Evolutionary conservation across 2,888 invertebrate genomes (phyloP).

Genomic region (Prostheceraeus crozeri): DNA sequence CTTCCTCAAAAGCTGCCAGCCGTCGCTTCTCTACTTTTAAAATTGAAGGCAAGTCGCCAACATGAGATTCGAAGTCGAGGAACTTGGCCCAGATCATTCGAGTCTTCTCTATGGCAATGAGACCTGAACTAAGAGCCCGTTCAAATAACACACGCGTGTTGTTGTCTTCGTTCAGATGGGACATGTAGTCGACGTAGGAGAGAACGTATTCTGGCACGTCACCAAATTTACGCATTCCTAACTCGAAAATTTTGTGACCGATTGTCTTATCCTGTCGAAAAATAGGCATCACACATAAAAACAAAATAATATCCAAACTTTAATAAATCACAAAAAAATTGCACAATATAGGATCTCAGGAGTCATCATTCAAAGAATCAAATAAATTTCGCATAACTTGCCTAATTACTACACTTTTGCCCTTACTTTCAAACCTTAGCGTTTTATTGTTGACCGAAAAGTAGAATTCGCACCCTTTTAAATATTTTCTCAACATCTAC

Average conservation of each 20-base stretch:
- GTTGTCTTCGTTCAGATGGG: slow-evolving; percentile 98
- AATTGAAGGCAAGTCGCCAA: slow-evolving; percentile 91
- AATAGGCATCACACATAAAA: slow-evolving; percentile 9
- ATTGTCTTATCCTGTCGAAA: slow-evolving; percentile 72
- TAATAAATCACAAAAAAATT: too few species aligned
- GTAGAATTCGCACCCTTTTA: too few species aligned
- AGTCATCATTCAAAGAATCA: too few species aligned
- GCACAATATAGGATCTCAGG: too few species aligned
- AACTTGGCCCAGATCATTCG: slow-evolving; percentile 97
- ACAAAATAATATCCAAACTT: slow-evolving; percentile 5
- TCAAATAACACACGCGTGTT: slow-evolving; percentile 98
- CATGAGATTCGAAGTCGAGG: slow-evolving; percentile 93
- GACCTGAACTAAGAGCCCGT: slow-evolving; percentile 79
- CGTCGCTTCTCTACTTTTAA: slow-evolving; percentile 91
- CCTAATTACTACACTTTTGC: too few species aligned
- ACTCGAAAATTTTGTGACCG: slow-evolving; percentile 88
- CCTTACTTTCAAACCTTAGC: too few species aligned
- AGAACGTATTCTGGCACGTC: slow-evolving; percentile 88
- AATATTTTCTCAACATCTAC: too few species aligned
- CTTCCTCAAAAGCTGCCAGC: slow-evolving; percentile 61
- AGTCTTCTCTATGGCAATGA: slow-evolving; percentile 79
- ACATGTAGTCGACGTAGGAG: slow-evolving; percentile 85
- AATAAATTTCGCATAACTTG: too few species aligned
- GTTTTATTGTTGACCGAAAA: too few species aligned
- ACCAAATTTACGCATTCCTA: slow-evolving; percentile 90